These are phyloP conservation scores for Nomada flava DNA, from an alignment of 2,888 invertebrate genomes.

Conservation along the genomic window DNA sequence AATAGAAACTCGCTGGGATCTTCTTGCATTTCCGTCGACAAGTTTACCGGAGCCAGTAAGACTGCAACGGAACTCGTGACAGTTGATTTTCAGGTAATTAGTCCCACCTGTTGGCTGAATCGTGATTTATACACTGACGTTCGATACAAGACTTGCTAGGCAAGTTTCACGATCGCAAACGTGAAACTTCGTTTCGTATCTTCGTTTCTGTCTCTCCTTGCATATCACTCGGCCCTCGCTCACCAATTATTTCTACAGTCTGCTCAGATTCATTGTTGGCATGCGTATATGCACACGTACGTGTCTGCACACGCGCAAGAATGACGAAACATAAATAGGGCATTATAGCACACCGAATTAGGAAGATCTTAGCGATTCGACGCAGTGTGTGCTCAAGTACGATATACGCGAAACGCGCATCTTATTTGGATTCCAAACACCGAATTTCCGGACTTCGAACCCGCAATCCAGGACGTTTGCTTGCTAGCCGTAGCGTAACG, in stretches of 20 bases:
- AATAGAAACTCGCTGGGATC: slow-evolving; percentile 49
- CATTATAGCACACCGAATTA: background rate
- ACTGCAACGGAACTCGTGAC: slow-evolving; percentile 36
- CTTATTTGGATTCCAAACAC: slow-evolving; percentile 48
- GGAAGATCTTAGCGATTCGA: background rate
- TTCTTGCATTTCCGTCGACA: slow-evolving; percentile 28
- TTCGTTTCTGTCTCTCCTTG: background rate
- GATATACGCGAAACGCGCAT: slow-evolving; percentile 4
- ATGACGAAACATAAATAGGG: slow-evolving; percentile 6
- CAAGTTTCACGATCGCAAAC: slow-evolving; percentile 26
- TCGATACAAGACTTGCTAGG: slow-evolving; percentile 21
- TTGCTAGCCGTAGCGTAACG: background rate
- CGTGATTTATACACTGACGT: slow-evolving; percentile 51
- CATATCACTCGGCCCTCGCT: background rate
- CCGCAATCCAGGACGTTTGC: background rate
- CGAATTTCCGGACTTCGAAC: background rate
- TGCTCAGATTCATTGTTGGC: background rate
- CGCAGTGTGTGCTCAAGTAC: background rate
- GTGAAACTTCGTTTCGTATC: background rate
- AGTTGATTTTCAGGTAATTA: slow-evolving; percentile 69
- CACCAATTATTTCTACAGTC: slow-evolving; percentile 26
- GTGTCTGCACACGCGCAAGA: too few species aligned
- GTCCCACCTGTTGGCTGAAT: slow-evolving; percentile 20
- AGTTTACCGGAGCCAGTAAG: slow-evolving; percentile 12
- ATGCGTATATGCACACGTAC: too few species aligned